Base-by-base conservation (phyloP, 1,140 invertebrate genomes). In the Zaprionus capensis region DNA sequence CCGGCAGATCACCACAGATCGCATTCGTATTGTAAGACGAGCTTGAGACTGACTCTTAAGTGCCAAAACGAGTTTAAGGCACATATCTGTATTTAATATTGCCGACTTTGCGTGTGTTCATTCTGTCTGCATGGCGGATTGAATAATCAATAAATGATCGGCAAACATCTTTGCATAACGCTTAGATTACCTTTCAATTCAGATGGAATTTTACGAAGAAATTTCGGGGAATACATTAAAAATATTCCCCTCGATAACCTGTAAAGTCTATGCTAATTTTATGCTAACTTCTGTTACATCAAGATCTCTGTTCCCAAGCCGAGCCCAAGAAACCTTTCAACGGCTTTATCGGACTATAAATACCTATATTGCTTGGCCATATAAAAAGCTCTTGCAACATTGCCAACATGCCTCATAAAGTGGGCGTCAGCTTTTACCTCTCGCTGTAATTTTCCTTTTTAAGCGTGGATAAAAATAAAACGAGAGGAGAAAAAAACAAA, bases 1-100 rank as follows among this genome's bases (percentile, higher is more conserved):
- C 53, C 38, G 55, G 65, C 46, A 74, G 58, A 56, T 61, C 41
- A 15, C 5, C 17, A 26, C 26, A 12, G 1, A 46, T 11, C 31
- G 31, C 31, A 34, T 34, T 11, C 31, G 31, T 68, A 72, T 78
- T 69, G 76, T 74, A 76, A 78, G 14, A 56, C 38, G 24, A 56
- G 53, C 58, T 62, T 6, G 15, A 34, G 14, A 26, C 28, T 24
- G 26, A 28, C 28, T 24, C 20, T 73, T 26, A 76, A 76, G 71
- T 81, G 71, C 62, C 62, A 61, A 76, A 76, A 79, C 79, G 66
- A 74, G 78, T 80, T 80, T 80, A 61, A 65, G 26, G 44, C 57
- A 77, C 14, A 4, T 0, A 36, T 38, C 14, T 67, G 44, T 71
- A 57, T 66, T 55, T 71, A 62, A 34, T 11, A 34, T 34, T 34